Evolutionary conservation across 2,888 invertebrate species (phyloP), one percentile per base, ranked within the genome.

Genomic region (Rutpela maculata): DNA sequence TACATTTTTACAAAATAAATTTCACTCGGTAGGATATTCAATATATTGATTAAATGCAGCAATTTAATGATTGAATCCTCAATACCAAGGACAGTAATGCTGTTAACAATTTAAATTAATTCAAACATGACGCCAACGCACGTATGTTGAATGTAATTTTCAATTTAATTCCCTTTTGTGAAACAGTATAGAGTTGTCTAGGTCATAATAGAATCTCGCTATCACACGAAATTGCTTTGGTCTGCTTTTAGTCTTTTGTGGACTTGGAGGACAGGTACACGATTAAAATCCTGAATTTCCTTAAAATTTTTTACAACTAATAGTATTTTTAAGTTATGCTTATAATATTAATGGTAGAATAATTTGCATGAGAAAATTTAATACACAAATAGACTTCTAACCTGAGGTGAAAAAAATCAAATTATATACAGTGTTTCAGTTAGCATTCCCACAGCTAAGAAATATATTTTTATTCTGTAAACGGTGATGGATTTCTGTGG

Each of bases 131-230:
- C 66, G 50, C 19, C n/a, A n/a, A 35, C 35, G 15, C 50, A n/a
- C 66, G 50, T 55, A 18, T 22, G 66, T 22, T 50, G 43, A 66
- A 15, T 66, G 22, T 66, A 66, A 66, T 66, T 66, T 66, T 55
- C 66, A 66, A 35, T 62, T 66, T 22, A 66, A 50, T 15, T 66
- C 63, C 18, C 66, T 66, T 66, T 50, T 50, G 66, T 22, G 66
- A 50, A 55, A 55, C 66, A 18, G 19, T 26, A 22, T 63, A 66
- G 22, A 66, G 26, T 66, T 66, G 66, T 19, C 43, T 66, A 66
- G 66, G 66, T 66, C 66, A 66, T 19, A 50, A 66, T 26, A 17
- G 59, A 9, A 18, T 59, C 18, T 10, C 7, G 18, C 10, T 59
- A 18, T 22, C 59, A 5, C 59, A 59, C 1, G 19, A 59, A 59